These are phyloP conservation scores for Otolemur garnettii DNA, from an alignment of 2,113 vertebrate species.

Conservation along the genomic window DNA sequence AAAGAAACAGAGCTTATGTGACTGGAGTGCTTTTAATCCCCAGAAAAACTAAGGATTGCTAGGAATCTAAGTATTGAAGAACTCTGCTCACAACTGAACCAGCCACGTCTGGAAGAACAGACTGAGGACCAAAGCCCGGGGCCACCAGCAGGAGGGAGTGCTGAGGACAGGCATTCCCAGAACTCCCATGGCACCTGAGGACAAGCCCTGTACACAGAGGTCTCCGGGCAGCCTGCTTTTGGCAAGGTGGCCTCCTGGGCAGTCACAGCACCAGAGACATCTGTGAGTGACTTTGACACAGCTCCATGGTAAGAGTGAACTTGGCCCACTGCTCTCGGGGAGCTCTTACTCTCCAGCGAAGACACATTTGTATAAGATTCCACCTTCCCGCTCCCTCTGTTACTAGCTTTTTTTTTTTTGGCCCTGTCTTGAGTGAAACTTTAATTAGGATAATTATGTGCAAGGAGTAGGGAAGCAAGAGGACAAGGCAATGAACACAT, in stretches of 20 bases:
- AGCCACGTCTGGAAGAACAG: not conserved
- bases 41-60: not conserved
- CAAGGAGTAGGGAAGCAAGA: slow-evolving; percentile 79
- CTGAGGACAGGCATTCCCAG: not conserved
- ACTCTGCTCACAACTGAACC: not conserved
- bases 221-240: not conserved
- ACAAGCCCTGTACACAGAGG: not conserved
- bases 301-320: rapidly evolving
- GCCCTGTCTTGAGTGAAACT: slow-evolving; percentile 75
- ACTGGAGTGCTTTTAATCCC: not conserved
- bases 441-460: slow-evolving; percentile 76
- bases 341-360: too few species aligned
- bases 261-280: not conserved
- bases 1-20: too few species aligned
- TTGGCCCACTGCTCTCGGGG: too few species aligned
- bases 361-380: too few species aligned
- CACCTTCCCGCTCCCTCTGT: too few species aligned
- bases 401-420: not conserved
- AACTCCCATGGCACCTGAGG: rapidly evolving
- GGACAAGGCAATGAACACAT: slow-evolving; percentile 71
- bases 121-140: not conserved
- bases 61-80: not conserved
- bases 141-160: rapidly evolving
- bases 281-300: rapidly evolving
- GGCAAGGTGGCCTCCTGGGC: not conserved